These are phyloP conservation scores for Amiota minor DNA, from an alignment of 2,888 invertebrate species.

Conservation along the genomic window DNA sequence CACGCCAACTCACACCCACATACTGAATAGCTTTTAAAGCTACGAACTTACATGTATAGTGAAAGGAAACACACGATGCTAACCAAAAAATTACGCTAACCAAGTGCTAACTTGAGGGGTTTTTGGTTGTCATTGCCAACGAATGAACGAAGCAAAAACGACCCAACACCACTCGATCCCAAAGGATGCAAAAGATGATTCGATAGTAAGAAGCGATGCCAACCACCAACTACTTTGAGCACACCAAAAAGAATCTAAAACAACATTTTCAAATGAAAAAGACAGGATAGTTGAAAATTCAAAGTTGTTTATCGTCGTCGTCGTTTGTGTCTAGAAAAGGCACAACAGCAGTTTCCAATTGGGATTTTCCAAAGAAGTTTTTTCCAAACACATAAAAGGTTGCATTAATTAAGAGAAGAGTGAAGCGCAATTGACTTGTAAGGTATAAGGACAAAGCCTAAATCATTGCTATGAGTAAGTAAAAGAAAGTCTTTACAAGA, in stretches of 20 bases:
- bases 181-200: background rate
- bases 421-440: too few relatives aligned
- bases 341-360: background rate
- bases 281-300: background rate
- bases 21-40: slow-evolving; percentile 61
- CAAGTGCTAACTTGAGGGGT: slow-evolving; percentile 31
- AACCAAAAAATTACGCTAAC: slow-evolving; percentile 28
- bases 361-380: slow-evolving; percentile 7
- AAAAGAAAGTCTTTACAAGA: too few relatives aligned
- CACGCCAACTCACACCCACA: slow-evolving; percentile 62
- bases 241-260: slow-evolving; percentile 21
- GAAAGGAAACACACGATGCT: background rate
- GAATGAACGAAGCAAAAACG: background rate
- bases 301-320: background rate
- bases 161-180: slow-evolving; percentile 11
- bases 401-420: slow-evolving; percentile 4
- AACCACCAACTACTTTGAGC: too few relatives aligned
- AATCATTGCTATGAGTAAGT: too few relatives aligned
- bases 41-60: slow-evolving; percentile 55
- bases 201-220: too few relatives aligned
- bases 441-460: too few relatives aligned
- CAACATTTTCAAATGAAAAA: slow-evolving; percentile 10
- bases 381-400: slow-evolving; percentile 4
- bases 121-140: slow-evolving; percentile 27
- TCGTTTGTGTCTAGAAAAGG: too few relatives aligned